phyloP scores from a whole-genome alignment of 2,113 vertebrate species.

The Asarcornis scutulata region DNA sequence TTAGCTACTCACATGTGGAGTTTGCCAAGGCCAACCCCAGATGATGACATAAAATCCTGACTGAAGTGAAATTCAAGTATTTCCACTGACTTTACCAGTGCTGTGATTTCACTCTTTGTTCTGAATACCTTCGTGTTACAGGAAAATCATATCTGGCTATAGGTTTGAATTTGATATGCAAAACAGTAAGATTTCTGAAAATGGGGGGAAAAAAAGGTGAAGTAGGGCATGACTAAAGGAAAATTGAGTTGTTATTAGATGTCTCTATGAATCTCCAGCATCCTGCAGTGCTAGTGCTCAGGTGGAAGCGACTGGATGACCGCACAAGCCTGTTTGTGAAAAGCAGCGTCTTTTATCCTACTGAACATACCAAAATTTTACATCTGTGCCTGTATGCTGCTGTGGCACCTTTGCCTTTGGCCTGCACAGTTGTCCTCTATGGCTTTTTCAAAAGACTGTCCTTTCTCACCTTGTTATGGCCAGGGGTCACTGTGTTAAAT shows the following conservation, averaged over 20 bases:
- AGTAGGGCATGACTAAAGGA: background rate
- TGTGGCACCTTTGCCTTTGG: background rate
- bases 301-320: background rate
- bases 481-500: background rate
- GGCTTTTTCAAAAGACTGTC: background rate
- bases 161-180: background rate
- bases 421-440: background rate
- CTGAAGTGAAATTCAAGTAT: background rate
- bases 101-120: background rate
- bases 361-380: background rate
- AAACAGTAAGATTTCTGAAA: background rate
- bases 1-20: background rate
- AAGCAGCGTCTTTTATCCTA: background rate
- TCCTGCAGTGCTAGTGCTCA: background rate
- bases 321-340: fast-evolving
- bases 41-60: background rate
- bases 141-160: background rate
- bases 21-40: background rate
- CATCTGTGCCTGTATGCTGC: background rate
- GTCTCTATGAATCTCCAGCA: background rate
- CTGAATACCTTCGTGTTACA: background rate
- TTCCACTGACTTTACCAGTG: background rate
- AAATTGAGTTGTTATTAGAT: background rate
- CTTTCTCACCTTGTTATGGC: background rate
- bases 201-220: background rate